Evolutionary conservation across 2,888 invertebrate species (phyloP).

Genomic region (Lasiommata megera): DNA sequence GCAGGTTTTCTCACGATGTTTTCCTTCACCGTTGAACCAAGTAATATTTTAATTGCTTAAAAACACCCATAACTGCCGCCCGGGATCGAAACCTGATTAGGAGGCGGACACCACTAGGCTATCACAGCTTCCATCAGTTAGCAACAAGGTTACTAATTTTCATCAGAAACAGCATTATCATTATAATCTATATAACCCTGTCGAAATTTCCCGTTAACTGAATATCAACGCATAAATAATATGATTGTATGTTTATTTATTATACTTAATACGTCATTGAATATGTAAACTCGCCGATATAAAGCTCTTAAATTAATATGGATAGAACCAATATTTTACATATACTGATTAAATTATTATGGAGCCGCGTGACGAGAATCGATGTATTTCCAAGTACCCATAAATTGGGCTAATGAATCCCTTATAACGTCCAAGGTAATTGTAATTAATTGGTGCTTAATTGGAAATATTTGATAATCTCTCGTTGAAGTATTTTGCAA

Average conservation of each 20-base stretch:
- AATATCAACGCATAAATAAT: not conserved
- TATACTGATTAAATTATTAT: constrained; percentile 50
- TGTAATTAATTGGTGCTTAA: constrained; percentile 34
- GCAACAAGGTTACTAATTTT: too few relatives aligned
- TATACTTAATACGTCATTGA: constrained; percentile 18
- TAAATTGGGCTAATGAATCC: constrained; percentile 52
- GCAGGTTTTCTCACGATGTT: too few relatives aligned
- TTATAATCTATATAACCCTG: too few relatives aligned
- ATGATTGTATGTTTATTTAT: constrained; percentile 13
- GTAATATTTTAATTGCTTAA: too few relatives aligned
- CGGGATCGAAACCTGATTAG: too few relatives aligned
- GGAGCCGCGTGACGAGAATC: constrained; percentile 49
- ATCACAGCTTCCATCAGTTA: too few relatives aligned
- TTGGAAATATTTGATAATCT: constrained; percentile 1
- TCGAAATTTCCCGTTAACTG: not conserved
- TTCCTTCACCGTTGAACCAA: too few relatives aligned
- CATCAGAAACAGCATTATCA: too few relatives aligned
- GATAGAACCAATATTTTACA: constrained; percentile 41
- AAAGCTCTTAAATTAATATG: constrained; percentile 37
- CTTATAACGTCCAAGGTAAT: constrained; percentile 36
- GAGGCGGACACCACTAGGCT: too few relatives aligned
- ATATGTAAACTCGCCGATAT: constrained; percentile 10
- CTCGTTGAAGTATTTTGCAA: too few relatives aligned
- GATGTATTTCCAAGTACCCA: constrained; percentile 48
- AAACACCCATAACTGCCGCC: too few relatives aligned